These are phyloP conservation scores for Listrodromus nycthemerus DNA, from an alignment of 2,888 invertebrate species.

Conservation along the genomic window DNA sequence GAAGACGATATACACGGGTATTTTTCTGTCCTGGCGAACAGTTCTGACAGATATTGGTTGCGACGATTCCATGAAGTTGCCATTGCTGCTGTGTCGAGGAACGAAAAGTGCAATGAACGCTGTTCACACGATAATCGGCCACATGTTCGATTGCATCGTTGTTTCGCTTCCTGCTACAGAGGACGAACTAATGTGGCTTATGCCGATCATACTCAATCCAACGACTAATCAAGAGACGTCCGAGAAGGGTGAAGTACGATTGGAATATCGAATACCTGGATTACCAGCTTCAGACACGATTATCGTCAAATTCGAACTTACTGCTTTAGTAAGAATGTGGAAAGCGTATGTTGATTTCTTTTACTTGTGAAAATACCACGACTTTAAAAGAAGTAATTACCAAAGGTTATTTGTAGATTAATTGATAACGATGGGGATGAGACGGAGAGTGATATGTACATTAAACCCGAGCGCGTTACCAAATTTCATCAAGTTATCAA, in stretches of 20 bases:
- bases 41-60: conserved; percentile 40
- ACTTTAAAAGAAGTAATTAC: neutral
- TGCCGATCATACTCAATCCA: conserved; percentile 76
- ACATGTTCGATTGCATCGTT: conserved; percentile 81
- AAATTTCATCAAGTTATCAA: conserved; percentile 75
- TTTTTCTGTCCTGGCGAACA: conserved; percentile 79
- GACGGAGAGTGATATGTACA: conserved; percentile 42
- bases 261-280: conserved; percentile 78
- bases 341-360: conserved; percentile 69
- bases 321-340: conserved; percentile 74
- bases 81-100: conserved; percentile 81
- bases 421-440: conserved; percentile 57
- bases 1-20: conserved; percentile 78
- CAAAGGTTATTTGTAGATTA: conserved; percentile 61
- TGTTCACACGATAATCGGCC: conserved; percentile 76
- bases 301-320: conserved; percentile 70
- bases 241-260: conserved; percentile 68
- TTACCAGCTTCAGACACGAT: conserved; percentile 74
- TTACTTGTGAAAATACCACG: conserved; percentile 28
- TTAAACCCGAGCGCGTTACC: conserved; percentile 73
- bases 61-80: conserved; percentile 73
- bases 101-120: conserved; percentile 73
- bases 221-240: conserved; percentile 52
- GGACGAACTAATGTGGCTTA: conserved; percentile 80
- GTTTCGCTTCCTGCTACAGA: conserved; percentile 72